These are phyloP conservation scores for Myotis brandtii DNA, from an alignment of 2,113 vertebrate genomes.

Conservation along the genomic window DNA sequence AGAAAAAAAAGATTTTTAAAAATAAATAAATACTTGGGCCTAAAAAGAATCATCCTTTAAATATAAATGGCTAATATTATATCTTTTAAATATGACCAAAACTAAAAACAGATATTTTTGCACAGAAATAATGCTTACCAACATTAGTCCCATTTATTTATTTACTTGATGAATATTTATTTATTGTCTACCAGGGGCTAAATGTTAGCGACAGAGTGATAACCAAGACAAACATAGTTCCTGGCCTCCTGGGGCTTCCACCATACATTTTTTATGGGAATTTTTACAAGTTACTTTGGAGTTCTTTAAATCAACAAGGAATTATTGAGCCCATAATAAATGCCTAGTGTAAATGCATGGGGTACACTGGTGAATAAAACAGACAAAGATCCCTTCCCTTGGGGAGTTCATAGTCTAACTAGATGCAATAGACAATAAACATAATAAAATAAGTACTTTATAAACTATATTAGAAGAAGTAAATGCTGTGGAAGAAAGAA, in stretches of 20 bases:
- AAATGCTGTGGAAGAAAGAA: not conserved
- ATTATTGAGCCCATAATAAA: not conserved
- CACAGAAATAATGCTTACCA: not conserved
- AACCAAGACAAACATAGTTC: not conserved
- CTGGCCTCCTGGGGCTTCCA: not conserved
- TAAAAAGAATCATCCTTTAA: slow-evolving; percentile 44
- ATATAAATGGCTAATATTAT: not conserved
- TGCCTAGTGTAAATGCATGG: not conserved
- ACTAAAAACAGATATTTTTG: slow-evolving; percentile 25
- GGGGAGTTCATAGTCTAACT: not conserved
- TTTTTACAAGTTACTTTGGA: not conserved
- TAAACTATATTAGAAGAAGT: not conserved
- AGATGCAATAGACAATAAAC: not conserved
- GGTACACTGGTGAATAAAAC: not conserved
- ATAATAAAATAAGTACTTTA: not conserved
- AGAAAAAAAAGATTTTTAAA: not conserved
- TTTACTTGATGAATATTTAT: not conserved
- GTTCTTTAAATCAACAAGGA: not conserved
- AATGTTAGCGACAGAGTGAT: not conserved
- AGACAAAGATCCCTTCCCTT: not conserved
- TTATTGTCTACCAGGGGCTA: not conserved
- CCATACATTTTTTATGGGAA: not conserved
- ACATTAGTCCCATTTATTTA: not conserved
- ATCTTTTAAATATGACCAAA: slow-evolving; percentile 43
- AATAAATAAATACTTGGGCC: not conserved